Conservation (phyloP, 2,113 vertebrate genomes). For the Oophaga pumilio region DNA sequence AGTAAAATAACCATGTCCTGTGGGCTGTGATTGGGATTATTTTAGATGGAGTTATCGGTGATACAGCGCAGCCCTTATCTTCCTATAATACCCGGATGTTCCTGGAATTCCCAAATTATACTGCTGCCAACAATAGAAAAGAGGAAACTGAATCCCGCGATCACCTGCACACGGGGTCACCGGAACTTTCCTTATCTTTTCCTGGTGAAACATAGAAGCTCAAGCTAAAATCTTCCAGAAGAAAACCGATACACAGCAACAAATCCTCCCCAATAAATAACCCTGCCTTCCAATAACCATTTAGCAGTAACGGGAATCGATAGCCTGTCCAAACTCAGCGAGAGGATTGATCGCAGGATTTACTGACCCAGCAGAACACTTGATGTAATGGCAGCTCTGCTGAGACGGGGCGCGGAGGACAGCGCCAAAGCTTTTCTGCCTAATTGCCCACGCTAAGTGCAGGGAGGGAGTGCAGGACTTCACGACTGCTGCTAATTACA, state of each 20-base stretch:
- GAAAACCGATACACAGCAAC: not conserved
- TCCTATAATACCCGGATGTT: not conserved
- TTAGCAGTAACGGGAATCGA: slow-evolving; percentile 45
- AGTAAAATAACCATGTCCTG: not conserved
- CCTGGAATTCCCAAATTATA: not conserved
- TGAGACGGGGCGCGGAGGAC: not conserved
- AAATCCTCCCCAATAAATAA: slow-evolving; percentile 27
- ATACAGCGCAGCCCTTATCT: not conserved
- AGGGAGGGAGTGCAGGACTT: too few species aligned
- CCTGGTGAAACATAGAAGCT: not conserved
- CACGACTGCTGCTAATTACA: too few species aligned
- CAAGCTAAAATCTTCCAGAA: not conserved
- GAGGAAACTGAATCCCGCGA: slow-evolving; percentile 7
- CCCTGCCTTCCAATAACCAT: slow-evolving; percentile 37
- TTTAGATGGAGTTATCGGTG: not conserved
- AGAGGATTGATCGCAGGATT: slow-evolving; percentile 32
- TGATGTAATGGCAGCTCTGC: slow-evolving; percentile 24
- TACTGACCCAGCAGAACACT: slow-evolving; percentile 43
- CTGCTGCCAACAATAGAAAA: not conserved
- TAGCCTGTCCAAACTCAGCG: not conserved
- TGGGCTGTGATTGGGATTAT: not conserved
- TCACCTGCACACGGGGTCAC: not conserved
- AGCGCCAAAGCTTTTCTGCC: not conserved
- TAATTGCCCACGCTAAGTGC: not conserved
- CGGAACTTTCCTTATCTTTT: slow-evolving; percentile 2